Conservation (phyloP, 1,140 invertebrate species). For the Cyclina sinensis region DNA sequence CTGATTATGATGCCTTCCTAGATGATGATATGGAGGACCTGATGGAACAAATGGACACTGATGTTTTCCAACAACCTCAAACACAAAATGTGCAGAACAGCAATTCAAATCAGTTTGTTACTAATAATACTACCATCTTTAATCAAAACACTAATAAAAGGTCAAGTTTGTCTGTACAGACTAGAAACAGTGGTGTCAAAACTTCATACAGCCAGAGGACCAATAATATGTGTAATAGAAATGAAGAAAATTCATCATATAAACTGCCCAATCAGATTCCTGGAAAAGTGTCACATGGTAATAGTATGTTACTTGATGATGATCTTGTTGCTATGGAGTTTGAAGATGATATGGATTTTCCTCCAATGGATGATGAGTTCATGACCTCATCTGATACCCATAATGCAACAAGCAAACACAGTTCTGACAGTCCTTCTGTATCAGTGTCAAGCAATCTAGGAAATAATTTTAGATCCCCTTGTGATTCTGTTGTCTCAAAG, state of each 20-base stretch:
- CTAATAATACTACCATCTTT: background rate
- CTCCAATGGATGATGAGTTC: slow-evolving; percentile 35
- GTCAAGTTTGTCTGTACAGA: background rate
- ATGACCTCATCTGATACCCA: background rate
- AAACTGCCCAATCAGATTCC: background rate
- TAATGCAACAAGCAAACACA: background rate
- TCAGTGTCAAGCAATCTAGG: no score
- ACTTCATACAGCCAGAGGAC: background rate
- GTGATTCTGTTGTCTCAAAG: background rate
- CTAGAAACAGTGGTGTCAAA: background rate
- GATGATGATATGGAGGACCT: slow-evolving; percentile 52
- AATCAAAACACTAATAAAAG: background rate
- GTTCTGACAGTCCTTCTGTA: background rate
- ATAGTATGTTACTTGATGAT: background rate
- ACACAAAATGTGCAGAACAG: background rate
- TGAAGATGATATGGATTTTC: slow-evolving; percentile 54
- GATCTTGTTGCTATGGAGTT: slow-evolving; percentile 45
- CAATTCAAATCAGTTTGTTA: background rate
- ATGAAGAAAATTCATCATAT: background rate
- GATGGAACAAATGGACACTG: slow-evolving; percentile 25
- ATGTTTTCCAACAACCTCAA: background rate
- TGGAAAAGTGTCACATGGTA: background rate
- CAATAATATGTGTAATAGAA: background rate
- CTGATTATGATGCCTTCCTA: slow-evolving; percentile 44
- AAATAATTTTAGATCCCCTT: background rate